Evolutionary conservation across 2,113 vertebrate species (phyloP).

Genomic region (Xenus cinereus): DNA sequence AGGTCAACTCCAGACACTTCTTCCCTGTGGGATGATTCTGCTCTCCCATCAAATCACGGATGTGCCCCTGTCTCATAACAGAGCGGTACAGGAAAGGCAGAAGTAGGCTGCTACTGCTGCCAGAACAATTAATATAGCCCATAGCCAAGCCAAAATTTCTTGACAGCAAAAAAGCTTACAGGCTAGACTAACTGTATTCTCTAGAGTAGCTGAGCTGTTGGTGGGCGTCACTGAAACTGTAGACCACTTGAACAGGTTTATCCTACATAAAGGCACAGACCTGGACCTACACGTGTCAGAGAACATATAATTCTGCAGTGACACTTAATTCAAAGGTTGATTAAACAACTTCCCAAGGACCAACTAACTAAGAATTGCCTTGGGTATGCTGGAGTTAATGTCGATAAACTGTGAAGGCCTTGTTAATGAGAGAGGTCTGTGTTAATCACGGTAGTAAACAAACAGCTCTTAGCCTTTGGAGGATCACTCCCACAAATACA

Average conservation of each 20-base stretch:
- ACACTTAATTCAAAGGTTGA: not conserved
- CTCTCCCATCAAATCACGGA: not conserved
- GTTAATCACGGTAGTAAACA: not conserved
- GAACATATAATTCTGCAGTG: not conserved
- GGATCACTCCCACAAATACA: not conserved
- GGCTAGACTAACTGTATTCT: accelerated
- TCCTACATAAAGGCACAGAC: not conserved
- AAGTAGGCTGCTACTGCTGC: not conserved
- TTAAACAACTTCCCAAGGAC: not conserved
- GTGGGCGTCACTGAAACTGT: not conserved
- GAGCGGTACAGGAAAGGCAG: not conserved
- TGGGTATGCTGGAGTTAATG: not conserved
- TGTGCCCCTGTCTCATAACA: accelerated
- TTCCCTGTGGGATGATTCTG: not conserved
- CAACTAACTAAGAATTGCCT: not conserved
- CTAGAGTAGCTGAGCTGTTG: not conserved
- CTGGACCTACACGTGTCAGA: accelerated
- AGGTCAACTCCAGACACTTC: not conserved
- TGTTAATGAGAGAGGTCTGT: not conserved
- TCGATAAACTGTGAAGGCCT: not conserved
- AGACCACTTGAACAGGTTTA: not conserved
- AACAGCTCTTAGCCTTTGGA: not conserved
- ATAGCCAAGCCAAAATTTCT: not conserved
- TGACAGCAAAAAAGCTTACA: not conserved
- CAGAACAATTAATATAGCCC: not conserved